Evolutionary conservation across 2,797 vertebrate genomes (phyloP).

Genomic region (Botia almorhae): DNA sequence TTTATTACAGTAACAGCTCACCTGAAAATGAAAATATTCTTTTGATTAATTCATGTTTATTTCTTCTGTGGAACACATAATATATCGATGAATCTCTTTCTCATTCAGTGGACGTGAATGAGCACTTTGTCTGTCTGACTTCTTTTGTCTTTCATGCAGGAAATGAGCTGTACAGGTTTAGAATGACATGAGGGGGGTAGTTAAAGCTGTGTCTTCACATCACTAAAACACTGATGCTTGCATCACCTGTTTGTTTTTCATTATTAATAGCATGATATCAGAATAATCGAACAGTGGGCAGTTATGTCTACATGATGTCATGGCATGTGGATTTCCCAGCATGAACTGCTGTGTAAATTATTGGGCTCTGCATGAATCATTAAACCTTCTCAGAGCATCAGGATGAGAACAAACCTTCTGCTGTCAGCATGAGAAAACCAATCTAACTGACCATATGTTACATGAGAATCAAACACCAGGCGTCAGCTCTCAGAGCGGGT

Average conservation of each 20-base stretch:
- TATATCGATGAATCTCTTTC: too few relatives aligned
- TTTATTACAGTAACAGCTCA: too few relatives aligned
- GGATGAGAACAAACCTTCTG: neutral
- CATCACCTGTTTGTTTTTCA: neutral
- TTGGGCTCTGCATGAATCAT: constrained; percentile 50
- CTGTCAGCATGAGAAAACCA: constrained; percentile 2
- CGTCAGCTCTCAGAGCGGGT: neutral
- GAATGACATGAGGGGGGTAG: too few relatives aligned
- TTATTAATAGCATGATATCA: neutral
- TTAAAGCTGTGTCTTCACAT: neutral
- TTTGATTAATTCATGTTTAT: too few relatives aligned
- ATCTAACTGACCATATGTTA: constrained; percentile 27
- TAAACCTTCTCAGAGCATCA: constrained; percentile 11
- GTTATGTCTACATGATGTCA: neutral
- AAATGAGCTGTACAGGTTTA: too few relatives aligned
- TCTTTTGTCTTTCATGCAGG: too few relatives aligned
- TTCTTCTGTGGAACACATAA: too few relatives aligned
- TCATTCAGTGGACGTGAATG: too few relatives aligned
- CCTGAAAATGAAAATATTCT: too few relatives aligned
- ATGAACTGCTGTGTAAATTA: constrained; percentile 40
- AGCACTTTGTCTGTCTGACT: too few relatives aligned
- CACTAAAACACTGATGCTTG: neutral
- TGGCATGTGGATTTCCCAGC: constrained; percentile 45
- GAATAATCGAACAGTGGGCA: neutral
- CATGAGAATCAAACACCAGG: neutral